These are phyloP conservation scores for Cyclophora albipunctata DNA, from an alignment of 2,888 invertebrate genomes.

Conservation along the genomic window DNA sequence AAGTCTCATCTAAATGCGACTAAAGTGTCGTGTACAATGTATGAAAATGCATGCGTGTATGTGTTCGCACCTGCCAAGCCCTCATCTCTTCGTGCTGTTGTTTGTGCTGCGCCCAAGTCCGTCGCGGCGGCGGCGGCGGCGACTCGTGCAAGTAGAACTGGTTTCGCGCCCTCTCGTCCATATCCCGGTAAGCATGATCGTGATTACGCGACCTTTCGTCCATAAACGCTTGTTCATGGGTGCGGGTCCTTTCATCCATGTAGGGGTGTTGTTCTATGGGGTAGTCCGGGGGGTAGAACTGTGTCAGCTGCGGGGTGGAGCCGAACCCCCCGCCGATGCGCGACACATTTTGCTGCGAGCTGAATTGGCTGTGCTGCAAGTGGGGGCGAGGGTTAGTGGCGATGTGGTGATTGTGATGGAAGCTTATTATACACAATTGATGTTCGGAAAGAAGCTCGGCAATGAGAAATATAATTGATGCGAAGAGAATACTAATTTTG, in stretches of 20 bases:
- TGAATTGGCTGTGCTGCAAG: slow-evolving; percentile 73
- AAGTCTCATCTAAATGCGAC: no score
- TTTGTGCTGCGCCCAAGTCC: slow-evolving; percentile 81
- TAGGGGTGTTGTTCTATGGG: no score
- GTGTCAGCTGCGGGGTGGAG: slow-evolving; percentile 68
- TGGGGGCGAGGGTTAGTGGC: slow-evolving; percentile 21
- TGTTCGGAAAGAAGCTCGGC: no score
- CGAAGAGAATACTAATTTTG: no score
- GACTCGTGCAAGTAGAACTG: slow-evolving; percentile 86
- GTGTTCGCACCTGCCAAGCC: slow-evolving; percentile 49
- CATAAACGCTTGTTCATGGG: no score
- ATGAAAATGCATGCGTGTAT: no score
- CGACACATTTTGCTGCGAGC: slow-evolving; percentile 71
- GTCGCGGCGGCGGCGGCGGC: slow-evolving; percentile 73
- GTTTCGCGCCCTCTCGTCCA: slow-evolving; percentile 33
- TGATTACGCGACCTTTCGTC: no score
- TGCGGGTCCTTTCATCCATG: no score
- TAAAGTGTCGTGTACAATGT: no score
- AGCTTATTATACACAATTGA: no score
- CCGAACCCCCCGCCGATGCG: slow-evolving; percentile 53
- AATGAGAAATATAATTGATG: no score
- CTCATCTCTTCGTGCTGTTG: slow-evolving; percentile 74
- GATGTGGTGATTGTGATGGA: slow-evolving; percentile 10
- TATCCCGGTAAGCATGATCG: slow-evolving; percentile 33
- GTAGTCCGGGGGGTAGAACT: slow-evolving; percentile 22